These are phyloP conservation scores for Picathartes gymnocephalus DNA, from an alignment of 2,113 vertebrate species.

Conservation along the genomic window DNA sequence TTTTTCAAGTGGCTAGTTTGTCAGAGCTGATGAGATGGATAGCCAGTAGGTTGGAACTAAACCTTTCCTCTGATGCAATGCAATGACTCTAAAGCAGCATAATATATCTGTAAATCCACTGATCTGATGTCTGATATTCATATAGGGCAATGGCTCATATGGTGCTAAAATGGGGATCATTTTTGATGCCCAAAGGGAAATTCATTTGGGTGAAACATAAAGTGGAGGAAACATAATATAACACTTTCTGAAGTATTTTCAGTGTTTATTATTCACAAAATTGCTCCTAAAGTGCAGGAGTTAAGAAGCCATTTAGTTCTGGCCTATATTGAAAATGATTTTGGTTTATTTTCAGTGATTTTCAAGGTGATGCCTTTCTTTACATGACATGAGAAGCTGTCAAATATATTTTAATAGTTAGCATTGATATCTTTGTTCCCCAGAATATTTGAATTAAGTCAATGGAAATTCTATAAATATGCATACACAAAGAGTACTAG, in stretches of 20 bases:
- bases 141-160: neutral
- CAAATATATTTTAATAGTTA: neutral
- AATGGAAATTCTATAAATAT: neutral
- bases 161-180: neutral
- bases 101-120: neutral
- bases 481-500: neutral
- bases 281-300: neutral
- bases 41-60: neutral
- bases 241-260: neutral
- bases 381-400: neutral
- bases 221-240: neutral
- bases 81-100: neutral
- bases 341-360: neutral
- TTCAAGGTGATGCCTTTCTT: neutral
- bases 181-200: neutral
- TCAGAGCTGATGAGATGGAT: neutral
- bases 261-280: neutral
- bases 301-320: neutral
- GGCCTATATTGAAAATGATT: neutral
- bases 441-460: neutral
- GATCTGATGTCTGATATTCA: neutral
- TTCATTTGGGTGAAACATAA: neutral
- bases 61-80: neutral
- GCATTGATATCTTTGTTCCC: neutral
- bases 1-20: neutral